phyloP scores from a whole-genome alignment of 2,888 invertebrate genomes.

The Arge pagana region DNA sequence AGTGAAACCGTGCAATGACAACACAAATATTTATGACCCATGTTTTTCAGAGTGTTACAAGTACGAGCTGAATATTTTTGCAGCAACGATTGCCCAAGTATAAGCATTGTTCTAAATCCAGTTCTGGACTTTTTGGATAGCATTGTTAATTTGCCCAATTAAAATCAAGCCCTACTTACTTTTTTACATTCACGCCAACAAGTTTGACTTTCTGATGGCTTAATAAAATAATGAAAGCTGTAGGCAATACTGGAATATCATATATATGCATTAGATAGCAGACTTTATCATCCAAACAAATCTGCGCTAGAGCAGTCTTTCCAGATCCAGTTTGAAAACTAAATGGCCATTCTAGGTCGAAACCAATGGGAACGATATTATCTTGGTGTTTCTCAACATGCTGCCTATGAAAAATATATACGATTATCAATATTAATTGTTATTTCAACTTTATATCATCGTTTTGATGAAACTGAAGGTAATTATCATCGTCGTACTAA shows the following conservation, averaged over 20 bases:
- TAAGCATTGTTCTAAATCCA: too few relatives aligned
- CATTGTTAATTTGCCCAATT: too few relatives aligned
- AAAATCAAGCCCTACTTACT: too few relatives aligned
- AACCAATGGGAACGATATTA: slow-evolving; percentile 63
- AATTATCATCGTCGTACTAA: not conserved
- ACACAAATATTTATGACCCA: too few relatives aligned
- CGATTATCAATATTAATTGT: too few relatives aligned
- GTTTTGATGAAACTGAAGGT: not conserved
- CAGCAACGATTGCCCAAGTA: too few relatives aligned
- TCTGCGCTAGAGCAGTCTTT: slow-evolving; percentile 67
- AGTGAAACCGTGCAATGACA: too few relatives aligned
- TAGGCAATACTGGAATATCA: slow-evolving; percentile 63
- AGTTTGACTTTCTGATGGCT: slow-evolving; percentile 64
- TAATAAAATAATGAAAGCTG: slow-evolving; percentile 61
- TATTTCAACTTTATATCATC: slow-evolving; percentile 8
- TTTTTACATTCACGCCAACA: slow-evolving; percentile 69
- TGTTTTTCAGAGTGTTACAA: too few relatives aligned
- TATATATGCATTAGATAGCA: slow-evolving; percentile 67
- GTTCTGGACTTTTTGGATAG: too few relatives aligned
- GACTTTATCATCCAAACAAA: slow-evolving; percentile 61
- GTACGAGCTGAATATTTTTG: too few relatives aligned
- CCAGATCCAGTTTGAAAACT: slow-evolving; percentile 65
- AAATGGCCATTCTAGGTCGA: slow-evolving; percentile 73
- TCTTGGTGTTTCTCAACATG: slow-evolving; percentile 45
- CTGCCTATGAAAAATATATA: slow-evolving; percentile 47